A percentile compares a stretch with the other conserved stretches of the same genome.
Conservation (phyloP, 1,140 invertebrate genomes). For the Leguminivora glycinivorella region DNA sequence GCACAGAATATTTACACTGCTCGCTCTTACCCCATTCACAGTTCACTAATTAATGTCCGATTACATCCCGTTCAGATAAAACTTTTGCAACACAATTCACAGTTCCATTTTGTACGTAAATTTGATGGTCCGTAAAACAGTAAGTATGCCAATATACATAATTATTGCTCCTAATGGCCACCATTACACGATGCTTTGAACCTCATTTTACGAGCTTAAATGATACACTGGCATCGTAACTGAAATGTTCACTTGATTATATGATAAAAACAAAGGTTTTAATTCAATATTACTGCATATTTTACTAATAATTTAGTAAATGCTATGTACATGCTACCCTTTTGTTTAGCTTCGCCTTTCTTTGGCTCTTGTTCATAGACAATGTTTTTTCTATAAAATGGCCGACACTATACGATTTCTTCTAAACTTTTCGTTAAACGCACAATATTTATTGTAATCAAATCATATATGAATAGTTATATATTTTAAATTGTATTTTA, state of each 20-base stretch:
- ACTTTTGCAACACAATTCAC: slow-evolving; percentile 44
- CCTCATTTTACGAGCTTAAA: slow-evolving; percentile 64
- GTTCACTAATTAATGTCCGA: slow-evolving; percentile 53
- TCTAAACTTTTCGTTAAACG: slow-evolving; percentile 43
- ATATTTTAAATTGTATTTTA: background rate
- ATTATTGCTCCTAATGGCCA: slow-evolving; percentile 78
- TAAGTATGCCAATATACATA: slow-evolving; percentile 79
- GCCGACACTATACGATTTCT: slow-evolving; percentile 66
- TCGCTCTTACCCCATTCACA: slow-evolving; percentile 55
- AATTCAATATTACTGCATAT: slow-evolving; percentile 55
- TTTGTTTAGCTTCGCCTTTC: slow-evolving; percentile 79
- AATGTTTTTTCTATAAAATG: slow-evolving; percentile 73
- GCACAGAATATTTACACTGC: slow-evolving; percentile 63
- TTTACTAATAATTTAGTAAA: slow-evolving; percentile 68
- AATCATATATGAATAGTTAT: background rate
- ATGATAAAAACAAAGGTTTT: slow-evolving; percentile 47
- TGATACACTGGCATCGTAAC: slow-evolving; percentile 46
- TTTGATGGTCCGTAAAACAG: slow-evolving; percentile 62
- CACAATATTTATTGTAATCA: slow-evolving; percentile 29
- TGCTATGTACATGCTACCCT: slow-evolving; percentile 75
- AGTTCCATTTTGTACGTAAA: slow-evolving; percentile 54
- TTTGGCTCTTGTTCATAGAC: slow-evolving; percentile 70
- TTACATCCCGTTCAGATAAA: slow-evolving; percentile 59
- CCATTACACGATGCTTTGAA: slow-evolving; percentile 77
- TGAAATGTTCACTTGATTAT: slow-evolving; percentile 48